Percentiles rank a stretch among this genome's conserved stretches.
Conservation (phyloP, 1,140 invertebrate genomes). For the Pachypeltis micranthus region DNA sequence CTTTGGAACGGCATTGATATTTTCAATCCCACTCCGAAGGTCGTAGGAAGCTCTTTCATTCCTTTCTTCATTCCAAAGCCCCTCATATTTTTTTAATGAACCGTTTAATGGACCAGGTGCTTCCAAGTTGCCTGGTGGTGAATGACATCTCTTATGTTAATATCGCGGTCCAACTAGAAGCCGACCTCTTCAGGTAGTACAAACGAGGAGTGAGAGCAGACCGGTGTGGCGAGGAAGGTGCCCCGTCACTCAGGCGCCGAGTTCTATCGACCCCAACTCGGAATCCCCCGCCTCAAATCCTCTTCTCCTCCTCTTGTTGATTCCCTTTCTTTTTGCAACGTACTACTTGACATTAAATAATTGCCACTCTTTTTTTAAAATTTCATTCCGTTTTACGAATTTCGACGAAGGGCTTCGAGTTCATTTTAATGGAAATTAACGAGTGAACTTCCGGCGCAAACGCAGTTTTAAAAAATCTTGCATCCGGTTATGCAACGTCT, state of each 20-base stretch:
- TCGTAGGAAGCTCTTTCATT: too few relatives aligned
- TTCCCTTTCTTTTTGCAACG: background rate
- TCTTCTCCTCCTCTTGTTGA: background rate
- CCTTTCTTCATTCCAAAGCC: too few relatives aligned
- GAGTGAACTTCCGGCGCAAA: too few relatives aligned
- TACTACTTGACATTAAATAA: background rate
- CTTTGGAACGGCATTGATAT: too few relatives aligned
- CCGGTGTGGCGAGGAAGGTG: background rate
- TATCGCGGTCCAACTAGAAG: background rate
- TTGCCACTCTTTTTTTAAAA: background rate
- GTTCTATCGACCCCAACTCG: background rate
- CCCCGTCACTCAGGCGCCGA: slow-evolving; percentile 1
- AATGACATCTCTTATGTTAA: background rate
- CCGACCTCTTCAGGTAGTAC: background rate
- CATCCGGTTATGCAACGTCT: too few relatives aligned
- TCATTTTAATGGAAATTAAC: too few relatives aligned
- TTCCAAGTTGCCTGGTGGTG: background rate
- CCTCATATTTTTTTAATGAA: too few relatives aligned
- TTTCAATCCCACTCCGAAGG: too few relatives aligned
- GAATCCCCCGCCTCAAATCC: background rate
- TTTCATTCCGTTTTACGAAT: background rate
- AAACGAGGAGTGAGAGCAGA: background rate
- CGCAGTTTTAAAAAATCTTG: too few relatives aligned
- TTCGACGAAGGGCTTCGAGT: background rate
- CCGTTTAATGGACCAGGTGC: too few relatives aligned